Evolutionary conservation across 1,140 invertebrate species (phyloP), one percentile per base, ranked within the genome.

Genomic region (Cydia pomonella): DNA sequence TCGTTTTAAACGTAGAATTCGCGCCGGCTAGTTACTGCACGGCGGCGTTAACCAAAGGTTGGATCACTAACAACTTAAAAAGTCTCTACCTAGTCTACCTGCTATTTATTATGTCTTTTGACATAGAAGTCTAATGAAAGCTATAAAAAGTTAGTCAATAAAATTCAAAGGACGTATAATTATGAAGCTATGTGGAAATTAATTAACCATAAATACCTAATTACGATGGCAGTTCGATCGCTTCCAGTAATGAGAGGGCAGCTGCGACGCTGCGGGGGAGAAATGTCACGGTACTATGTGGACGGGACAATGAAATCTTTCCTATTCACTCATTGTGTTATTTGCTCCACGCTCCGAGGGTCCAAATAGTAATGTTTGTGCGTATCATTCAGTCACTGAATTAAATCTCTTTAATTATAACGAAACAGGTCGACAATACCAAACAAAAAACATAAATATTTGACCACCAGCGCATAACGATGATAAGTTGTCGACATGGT

Each of bases 231-330:
- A 76, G 78, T 81, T 85, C 80, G 84, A 84, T 81, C 82, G 76
- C 80, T 80, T 69, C 16, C 44, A 69, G 44, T 53, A 71, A 73
- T 62, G 72, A 62, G 72, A 59, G 75, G 63, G 80, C 88, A 86
- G 87, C 81, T 88, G 84, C 79, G 82, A 74, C 81, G 79, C 81
- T 79, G 80, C 85, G 79, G 82, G 87, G 84, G 85, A 85, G 79
- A 84, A 84, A 86, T 87, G 83, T 87, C 86, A 84, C 80, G 78
- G 80, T 82, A 80, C 80, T 79, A 75, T 33, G 75, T 69, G 74
- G 38, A 66, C 71, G 76, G 79, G 76, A 85, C 85, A 82, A 84
- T 82, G 77, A 74, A 76, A 75, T 76, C 82, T 80, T 81, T 78
- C 80, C 78, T 74, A 82, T 82, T 66, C 82, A 82, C 81, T 80